A percentile compares a stretch with the other conserved stretches of the same genome.
phyloP scores from a whole-genome alignment of 2,888 invertebrate genomes.

The Smittia aterrima region DNA sequence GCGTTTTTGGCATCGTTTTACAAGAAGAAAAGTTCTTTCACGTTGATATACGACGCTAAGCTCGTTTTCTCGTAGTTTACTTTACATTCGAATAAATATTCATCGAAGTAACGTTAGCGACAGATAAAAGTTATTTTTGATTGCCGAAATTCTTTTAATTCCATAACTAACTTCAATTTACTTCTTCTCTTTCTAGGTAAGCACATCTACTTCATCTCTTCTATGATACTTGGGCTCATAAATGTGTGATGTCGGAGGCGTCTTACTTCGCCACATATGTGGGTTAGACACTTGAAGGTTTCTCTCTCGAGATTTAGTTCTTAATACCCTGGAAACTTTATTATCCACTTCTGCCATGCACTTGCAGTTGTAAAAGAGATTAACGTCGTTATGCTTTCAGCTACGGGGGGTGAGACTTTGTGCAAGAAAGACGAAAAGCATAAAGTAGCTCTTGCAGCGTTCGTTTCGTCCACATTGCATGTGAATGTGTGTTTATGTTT shows the following conservation, averaged over 20 bases:
- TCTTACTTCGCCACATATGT: not conserved
- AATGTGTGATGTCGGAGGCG: not conserved
- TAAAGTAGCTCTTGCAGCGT: not conserved
- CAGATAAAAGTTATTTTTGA: not conserved
- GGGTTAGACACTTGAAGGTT: slow-evolving; percentile 10
- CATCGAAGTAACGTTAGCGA: too few relatives aligned
- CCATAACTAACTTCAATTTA: slow-evolving; percentile 19
- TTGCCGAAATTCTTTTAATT: not conserved
- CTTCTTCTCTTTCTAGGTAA: slow-evolving; percentile 32
- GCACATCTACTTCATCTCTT: slow-evolving; percentile 13
- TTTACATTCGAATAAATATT: not conserved
- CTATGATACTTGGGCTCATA: slow-evolving; percentile 1
- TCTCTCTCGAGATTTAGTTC: not conserved
- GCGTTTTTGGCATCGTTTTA: not conserved
- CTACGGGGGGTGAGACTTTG: not conserved
- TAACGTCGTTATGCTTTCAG: slow-evolving; percentile 7
- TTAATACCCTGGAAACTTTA: not conserved
- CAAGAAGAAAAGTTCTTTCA: slow-evolving; percentile 3
- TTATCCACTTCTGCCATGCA: slow-evolving; percentile 4
- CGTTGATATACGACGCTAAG: slow-evolving; percentile 3
- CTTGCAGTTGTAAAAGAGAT: not conserved
- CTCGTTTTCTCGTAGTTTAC: not conserved
- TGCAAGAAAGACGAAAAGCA: not conserved
- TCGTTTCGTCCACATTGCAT: not conserved
- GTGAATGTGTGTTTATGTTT: slow-evolving; percentile 6